Conservation (phyloP, 2,797 vertebrate genomes). For the Darevskia nairensis region DNA sequence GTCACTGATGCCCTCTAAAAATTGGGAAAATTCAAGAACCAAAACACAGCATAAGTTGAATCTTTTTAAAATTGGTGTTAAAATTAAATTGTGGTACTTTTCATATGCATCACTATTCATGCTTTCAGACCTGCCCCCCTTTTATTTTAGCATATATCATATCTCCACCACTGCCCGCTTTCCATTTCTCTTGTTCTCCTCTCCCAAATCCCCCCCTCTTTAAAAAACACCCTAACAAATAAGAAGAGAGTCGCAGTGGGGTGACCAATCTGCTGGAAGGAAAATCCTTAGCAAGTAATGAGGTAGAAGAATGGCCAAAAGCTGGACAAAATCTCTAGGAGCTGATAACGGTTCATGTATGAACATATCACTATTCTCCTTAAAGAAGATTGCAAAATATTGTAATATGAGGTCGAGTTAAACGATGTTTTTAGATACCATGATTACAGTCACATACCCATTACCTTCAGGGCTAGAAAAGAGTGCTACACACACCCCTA, state of each 20-base stretch:
- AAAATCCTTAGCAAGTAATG: neutral
- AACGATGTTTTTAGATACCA: neutral
- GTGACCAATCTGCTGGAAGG: neutral
- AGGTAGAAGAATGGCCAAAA: neutral
- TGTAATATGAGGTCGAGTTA: neutral
- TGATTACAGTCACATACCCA: neutral
- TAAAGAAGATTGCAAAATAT: neutral
- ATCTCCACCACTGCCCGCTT: neutral
- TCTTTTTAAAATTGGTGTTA: neutral
- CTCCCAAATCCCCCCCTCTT: neutral
- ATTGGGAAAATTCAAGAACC: conserved; percentile 22
- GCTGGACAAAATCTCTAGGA: neutral
- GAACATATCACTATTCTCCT: neutral
- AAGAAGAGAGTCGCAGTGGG: neutral
- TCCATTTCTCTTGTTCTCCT: neutral
- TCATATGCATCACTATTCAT: neutral
- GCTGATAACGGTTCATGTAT: neutral
- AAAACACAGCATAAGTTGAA: neutral
- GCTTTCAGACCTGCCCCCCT: neutral
- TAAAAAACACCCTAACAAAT: neutral
- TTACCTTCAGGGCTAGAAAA: neutral
- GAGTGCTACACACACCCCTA: too few species aligned
- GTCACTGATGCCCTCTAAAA: conserved; percentile 64
- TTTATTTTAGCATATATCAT: neutral
- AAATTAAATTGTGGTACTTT: neutral